Evolutionary conservation across 2,797 vertebrate genomes (phyloP).

Genomic region (Pseudochirops corinnae): DNA sequence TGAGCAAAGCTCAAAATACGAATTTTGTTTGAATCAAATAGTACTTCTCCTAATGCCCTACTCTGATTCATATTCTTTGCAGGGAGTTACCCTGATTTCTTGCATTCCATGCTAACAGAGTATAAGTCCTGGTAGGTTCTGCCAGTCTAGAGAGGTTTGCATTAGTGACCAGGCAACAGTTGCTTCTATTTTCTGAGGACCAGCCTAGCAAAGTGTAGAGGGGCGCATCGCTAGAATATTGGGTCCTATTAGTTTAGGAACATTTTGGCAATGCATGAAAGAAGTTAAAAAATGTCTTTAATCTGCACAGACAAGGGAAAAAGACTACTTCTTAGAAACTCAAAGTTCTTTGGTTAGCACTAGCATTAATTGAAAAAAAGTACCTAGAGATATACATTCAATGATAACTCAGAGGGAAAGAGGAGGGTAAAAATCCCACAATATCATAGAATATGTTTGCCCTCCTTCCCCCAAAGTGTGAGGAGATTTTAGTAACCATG

Average conservation of each 20-base stretch:
- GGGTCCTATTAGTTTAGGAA: background rate
- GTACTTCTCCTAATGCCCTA: background rate
- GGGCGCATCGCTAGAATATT: background rate
- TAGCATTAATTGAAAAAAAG: background rate
- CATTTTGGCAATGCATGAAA: background rate
- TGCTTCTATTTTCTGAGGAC: background rate
- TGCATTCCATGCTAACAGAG: background rate
- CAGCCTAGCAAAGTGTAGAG: background rate
- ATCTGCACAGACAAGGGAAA: background rate
- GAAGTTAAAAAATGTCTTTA: background rate
- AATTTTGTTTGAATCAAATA: constrained; percentile 9
- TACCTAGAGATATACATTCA: background rate
- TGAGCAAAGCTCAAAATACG: constrained; percentile 12
- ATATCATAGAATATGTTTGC: background rate
- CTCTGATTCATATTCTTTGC: background rate
- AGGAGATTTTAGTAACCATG: background rate
- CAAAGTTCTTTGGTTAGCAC: background rate
- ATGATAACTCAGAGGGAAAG: background rate
- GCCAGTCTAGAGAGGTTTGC: background rate
- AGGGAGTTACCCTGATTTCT: background rate
- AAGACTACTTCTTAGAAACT: background rate
- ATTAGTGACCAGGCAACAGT: background rate
- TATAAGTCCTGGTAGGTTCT: background rate
- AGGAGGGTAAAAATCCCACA: background rate
- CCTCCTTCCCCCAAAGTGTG: background rate